These are phyloP conservation scores for Oasisia sp. DNA, from an alignment of 2,888 invertebrate species.

Conservation along the genomic window DNA sequence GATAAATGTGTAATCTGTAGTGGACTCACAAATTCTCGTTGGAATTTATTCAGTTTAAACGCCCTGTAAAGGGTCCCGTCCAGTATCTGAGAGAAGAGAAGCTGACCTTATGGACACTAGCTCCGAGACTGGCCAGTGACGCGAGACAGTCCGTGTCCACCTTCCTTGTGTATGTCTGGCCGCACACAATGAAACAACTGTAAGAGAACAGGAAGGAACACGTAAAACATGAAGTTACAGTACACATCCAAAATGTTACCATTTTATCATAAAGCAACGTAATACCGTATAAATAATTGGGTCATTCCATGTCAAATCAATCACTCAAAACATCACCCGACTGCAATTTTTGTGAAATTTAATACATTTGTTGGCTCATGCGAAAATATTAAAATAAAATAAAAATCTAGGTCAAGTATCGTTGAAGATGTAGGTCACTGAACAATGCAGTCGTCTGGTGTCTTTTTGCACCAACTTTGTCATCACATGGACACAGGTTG, in stretches of 20 bases:
- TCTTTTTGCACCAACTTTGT: not conserved
- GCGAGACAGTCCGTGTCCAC: slow-evolving; percentile 87
- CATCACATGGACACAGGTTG: not conserved
- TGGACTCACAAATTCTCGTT: too few relatives aligned
- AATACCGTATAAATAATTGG: not conserved
- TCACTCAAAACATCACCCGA: too few relatives aligned
- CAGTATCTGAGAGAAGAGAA: not conserved
- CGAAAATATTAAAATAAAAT: too few relatives aligned
- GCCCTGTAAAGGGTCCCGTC: too few relatives aligned
- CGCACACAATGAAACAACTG: slow-evolving; percentile 81
- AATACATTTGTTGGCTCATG: too few relatives aligned
- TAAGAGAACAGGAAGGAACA: not conserved
- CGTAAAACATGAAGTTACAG: not conserved
- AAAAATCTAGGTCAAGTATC: too few relatives aligned
- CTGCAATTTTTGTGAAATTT: too few relatives aligned
- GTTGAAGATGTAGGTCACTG: too few relatives aligned
- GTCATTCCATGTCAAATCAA: too few relatives aligned
- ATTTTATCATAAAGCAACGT: not conserved
- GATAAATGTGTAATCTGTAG: too few relatives aligned
- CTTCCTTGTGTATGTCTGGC: slow-evolving; percentile 95
- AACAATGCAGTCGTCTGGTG: not conserved
- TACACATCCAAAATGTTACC: not conserved
- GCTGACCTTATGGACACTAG: slow-evolving; percentile 86
- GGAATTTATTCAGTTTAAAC: too few relatives aligned
- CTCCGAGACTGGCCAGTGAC: slow-evolving; percentile 83